These are phyloP conservation scores for Noctua janthina DNA, from an alignment of 2,888 invertebrate genomes.

Conservation along the genomic window DNA sequence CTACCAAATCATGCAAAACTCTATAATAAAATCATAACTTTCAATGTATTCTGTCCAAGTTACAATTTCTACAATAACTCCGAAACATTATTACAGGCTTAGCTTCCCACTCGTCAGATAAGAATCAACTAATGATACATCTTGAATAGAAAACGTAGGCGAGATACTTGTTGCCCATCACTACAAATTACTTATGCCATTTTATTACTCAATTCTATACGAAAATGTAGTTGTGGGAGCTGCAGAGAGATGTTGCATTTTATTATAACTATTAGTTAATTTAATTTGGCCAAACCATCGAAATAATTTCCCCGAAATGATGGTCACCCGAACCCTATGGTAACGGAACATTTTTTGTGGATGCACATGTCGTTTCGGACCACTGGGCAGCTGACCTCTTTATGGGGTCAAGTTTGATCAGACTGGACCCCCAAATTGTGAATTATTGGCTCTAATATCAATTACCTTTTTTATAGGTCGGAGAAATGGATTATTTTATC, in stretches of 20 bases:
- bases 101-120: slow-evolving; percentile 50
- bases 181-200: slow-evolving; percentile 21
- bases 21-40: slow-evolving; percentile 17
- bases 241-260: not conserved
- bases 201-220: slow-evolving; percentile 39
- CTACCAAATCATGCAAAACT: slow-evolving; percentile 7
- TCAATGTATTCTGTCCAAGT: slow-evolving; percentile 3
- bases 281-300: not conserved
- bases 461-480: slow-evolving; percentile 62
- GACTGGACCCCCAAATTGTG: slow-evolving; percentile 71
- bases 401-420: slow-evolving; percentile 81
- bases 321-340: slow-evolving; percentile 45
- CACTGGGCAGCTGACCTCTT: slow-evolving; percentile 79
- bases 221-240: not conserved
- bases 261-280: too few species aligned
- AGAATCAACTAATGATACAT: slow-evolving; percentile 37
- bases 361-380: slow-evolving; percentile 77
- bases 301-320: slow-evolving; percentile 36
- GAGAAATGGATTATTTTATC: slow-evolving; percentile 51
- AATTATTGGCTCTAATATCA: slow-evolving; percentile 68
- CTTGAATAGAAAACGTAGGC: slow-evolving; percentile 43
- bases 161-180: slow-evolving; percentile 29
- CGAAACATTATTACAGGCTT: slow-evolving; percentile 8
- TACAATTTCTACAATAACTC: slow-evolving; percentile 14
- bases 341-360: slow-evolving; percentile 66